Conservation (phyloP, 2,113 vertebrate genomes). For the Aviceda subcristata region DNA sequence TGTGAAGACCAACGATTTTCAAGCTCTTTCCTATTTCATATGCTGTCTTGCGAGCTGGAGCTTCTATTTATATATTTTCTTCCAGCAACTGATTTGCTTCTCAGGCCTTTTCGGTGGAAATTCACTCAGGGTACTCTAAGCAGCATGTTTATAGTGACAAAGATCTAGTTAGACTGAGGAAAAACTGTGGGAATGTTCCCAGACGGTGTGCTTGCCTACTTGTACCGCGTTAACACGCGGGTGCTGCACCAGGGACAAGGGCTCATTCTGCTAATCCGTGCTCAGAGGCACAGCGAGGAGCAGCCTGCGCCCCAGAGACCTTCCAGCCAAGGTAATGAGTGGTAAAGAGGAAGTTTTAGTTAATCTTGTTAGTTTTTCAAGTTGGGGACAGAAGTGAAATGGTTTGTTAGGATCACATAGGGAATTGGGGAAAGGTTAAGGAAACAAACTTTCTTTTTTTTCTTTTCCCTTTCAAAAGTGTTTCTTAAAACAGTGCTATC, state of each 20-base stretch:
- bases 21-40: background rate
- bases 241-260: background rate
- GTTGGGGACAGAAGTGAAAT: background rate
- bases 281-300: background rate
- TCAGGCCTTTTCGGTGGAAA: background rate
- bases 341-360: background rate
- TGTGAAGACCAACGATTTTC: background rate
- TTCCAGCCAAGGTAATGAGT: background rate
- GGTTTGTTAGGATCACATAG: background rate
- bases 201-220: background rate
- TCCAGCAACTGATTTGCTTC: background rate
- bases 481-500: background rate
- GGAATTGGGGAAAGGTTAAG: background rate
- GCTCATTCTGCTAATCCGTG: too few relatives aligned
- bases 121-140: background rate
- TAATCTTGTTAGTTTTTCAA: too few relatives aligned
- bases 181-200: background rate
- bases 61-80: background rate
- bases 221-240: fast-evolving
- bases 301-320: background rate
- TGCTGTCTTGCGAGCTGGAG: background rate
- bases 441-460: background rate
- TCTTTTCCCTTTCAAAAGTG: background rate
- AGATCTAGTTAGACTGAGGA: background rate
- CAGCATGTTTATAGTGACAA: background rate